These are phyloP conservation scores for Nomada ferruginata DNA, from an alignment of 2,888 invertebrate genomes.

Conservation along the genomic window DNA sequence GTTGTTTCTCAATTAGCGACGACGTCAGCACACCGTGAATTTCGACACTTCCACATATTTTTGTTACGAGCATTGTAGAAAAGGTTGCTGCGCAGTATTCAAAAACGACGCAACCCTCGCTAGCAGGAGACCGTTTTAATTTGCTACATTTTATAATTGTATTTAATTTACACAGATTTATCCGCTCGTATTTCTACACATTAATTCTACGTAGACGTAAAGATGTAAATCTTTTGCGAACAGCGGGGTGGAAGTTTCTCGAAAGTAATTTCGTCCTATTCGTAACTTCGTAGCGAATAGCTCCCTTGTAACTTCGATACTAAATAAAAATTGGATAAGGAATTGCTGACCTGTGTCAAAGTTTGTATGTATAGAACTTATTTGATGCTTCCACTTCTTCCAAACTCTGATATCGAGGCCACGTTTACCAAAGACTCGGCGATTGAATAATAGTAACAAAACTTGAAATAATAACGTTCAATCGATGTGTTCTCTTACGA, in stretches of 20 bases:
- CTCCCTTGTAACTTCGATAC: constrained; percentile 41
- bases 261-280: constrained; percentile 30
- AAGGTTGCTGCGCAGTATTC: constrained; percentile 5
- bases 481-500: constrained; percentile 42
- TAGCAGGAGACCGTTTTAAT: not conserved
- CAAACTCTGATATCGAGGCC: constrained; percentile 42
- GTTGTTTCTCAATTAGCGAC: constrained; percentile 32
- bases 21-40: constrained; percentile 49
- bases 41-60: constrained; percentile 36
- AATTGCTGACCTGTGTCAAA: constrained; percentile 52
- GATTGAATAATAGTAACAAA: constrained; percentile 45
- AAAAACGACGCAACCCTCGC: constrained; percentile 2
- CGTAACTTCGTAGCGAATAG: constrained; percentile 28
- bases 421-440: constrained; percentile 38
- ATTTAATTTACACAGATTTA: too few relatives aligned
- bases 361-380: constrained; percentile 42
- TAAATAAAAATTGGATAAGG: constrained; percentile 57
- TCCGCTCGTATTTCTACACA: too few relatives aligned
- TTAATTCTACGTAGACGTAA: not conserved
- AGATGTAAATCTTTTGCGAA: constrained; percentile 25
- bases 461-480: constrained; percentile 48
- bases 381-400: constrained; percentile 50
- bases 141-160: not conserved
- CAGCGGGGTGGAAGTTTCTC: constrained; percentile 16
- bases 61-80: constrained; percentile 26